A percentile compares a stretch with the other conserved stretches of the same genome.
Conservation (phyloP, 2,797 vertebrate species). For the Tinamus major region DNA sequence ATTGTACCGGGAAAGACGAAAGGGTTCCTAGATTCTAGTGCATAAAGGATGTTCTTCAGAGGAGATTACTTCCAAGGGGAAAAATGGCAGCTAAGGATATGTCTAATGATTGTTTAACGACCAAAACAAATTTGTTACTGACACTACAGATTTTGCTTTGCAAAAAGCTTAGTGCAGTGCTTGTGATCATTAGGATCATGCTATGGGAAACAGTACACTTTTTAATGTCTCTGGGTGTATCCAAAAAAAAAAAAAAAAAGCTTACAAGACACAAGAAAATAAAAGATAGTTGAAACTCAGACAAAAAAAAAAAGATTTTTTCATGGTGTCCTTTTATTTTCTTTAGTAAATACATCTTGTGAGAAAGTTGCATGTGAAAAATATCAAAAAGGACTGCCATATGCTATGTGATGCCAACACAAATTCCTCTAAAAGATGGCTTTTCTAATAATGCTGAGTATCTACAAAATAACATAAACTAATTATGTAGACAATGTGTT, state of each 20-base stretch:
- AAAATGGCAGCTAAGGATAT: neutral
- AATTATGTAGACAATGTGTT: neutral
- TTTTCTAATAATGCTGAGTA: neutral
- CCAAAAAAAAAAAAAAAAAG: neutral
- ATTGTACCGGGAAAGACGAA: neutral
- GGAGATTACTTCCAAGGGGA: neutral
- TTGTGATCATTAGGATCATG: neutral
- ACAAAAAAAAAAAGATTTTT: neutral
- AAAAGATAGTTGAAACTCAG: neutral
- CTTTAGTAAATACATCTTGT: neutral
- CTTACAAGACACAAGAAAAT: neutral
- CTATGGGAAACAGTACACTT: neutral
- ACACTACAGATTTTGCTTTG: neutral
- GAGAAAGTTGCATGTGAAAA: neutral
- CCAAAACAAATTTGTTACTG: neutral
- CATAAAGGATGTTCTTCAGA: neutral
- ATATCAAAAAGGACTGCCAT: neutral
- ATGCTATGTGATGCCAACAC: neutral
- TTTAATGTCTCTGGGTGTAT: neutral
- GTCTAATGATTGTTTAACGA: neutral
- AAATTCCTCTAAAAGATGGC: neutral
- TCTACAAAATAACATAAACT: neutral
- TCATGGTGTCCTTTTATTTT: neutral
- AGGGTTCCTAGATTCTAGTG: neutral
- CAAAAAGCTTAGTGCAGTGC: neutral